Percentiles rank a stretch among this genome's conserved stretches.
phyloP scores from a whole-genome alignment of 1,140 invertebrate genomes.

The Drosophila arawakana region DNA sequence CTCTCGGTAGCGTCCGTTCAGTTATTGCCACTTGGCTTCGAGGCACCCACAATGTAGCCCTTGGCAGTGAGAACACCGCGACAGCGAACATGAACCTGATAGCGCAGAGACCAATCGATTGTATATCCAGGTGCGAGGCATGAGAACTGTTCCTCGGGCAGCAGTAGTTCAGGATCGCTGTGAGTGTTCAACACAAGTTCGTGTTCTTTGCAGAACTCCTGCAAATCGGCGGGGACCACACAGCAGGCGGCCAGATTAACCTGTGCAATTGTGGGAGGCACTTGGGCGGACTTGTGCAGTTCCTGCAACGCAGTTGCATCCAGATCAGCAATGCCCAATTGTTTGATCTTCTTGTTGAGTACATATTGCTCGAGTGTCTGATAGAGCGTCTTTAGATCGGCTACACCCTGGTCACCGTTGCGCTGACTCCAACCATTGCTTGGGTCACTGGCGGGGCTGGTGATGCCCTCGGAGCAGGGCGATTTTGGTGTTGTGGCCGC shows the following conservation, averaged over 20 bases:
- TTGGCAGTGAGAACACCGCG: conserved; percentile 95
- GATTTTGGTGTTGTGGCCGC: conserved; percentile 51
- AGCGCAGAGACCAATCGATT: conserved; percentile 90
- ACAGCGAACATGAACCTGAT: conserved; percentile 95
- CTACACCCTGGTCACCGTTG: conserved; percentile 76
- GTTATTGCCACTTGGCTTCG: conserved; percentile 45
- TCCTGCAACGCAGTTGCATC: conserved; percentile 91
- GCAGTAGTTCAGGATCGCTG: conserved; percentile 93
- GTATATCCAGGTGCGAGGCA: conserved; percentile 65
- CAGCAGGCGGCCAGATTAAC: conserved; percentile 98
- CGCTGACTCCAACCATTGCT: conserved; percentile 84
- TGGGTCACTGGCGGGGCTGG: conserved; percentile 1
- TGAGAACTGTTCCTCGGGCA: conserved; percentile 65
- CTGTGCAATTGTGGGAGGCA: conserved; percentile 96
- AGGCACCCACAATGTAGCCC: conserved; percentile 88
- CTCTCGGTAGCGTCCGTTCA: conserved; percentile 8
- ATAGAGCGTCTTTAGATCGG: conserved; percentile 87
- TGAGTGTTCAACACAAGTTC: conserved; percentile 97
- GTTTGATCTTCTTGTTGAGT: conserved; percentile 85
- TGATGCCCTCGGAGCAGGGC: conserved; percentile 21
- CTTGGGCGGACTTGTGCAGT: conserved; percentile 91
- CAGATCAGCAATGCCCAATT: conserved; percentile 95
- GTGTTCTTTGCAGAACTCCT: conserved; percentile 94
- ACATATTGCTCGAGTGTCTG: conserved; percentile 72
- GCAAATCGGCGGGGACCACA: conserved; percentile 95